Conservation (phyloP, 2,888 invertebrate species). For the Watsonalla binaria region DNA sequence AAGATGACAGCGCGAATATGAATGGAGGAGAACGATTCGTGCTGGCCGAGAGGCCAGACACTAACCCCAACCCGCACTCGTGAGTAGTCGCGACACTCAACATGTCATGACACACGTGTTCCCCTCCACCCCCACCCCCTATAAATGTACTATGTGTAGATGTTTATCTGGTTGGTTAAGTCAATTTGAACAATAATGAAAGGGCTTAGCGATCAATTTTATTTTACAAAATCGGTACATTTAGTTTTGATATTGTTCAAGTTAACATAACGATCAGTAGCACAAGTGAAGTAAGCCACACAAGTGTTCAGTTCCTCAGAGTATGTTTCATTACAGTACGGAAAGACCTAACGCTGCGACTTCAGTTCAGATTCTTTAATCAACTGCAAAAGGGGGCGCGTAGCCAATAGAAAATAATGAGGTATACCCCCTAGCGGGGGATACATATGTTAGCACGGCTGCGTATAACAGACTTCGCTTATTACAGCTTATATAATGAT, state of each 20-base stretch:
- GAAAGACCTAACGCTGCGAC: conserved; percentile 97
- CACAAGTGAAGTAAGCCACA: conserved; percentile 20
- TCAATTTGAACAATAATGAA: conserved; percentile 26
- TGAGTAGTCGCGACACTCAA: conserved; percentile 56
- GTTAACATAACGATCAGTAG: conserved; percentile 22
- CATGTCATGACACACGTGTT: conserved; percentile 43
- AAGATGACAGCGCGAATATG: conserved; percentile 11
- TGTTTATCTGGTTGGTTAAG: conserved; percentile 20
- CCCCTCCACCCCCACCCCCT: conserved; percentile 16
- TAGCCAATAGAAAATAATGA: conserved; percentile 83
- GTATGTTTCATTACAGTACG: conserved; percentile 88
- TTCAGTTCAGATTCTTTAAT: conserved; percentile 97
- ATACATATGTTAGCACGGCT: conserved; percentile 63
- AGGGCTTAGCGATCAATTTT: too few relatives aligned
- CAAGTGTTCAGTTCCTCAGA: conserved; percentile 49
- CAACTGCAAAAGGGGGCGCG: conserved; percentile 91
- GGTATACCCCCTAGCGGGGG: conserved; percentile 59
- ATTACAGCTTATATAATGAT: conserved; percentile 57
- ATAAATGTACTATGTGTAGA: conserved; percentile 18
- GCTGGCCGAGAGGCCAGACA: conserved; percentile 54
- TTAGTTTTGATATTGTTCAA: conserved; percentile 9
- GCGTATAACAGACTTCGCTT: conserved; percentile 70
- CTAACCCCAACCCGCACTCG: conserved; percentile 72
- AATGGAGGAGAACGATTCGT: conserved; percentile 39
- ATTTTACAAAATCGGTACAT: too few relatives aligned